Evolutionary conservation across 2,113 vertebrate species (phyloP).

Genomic region (Eublepharis macularius): DNA sequence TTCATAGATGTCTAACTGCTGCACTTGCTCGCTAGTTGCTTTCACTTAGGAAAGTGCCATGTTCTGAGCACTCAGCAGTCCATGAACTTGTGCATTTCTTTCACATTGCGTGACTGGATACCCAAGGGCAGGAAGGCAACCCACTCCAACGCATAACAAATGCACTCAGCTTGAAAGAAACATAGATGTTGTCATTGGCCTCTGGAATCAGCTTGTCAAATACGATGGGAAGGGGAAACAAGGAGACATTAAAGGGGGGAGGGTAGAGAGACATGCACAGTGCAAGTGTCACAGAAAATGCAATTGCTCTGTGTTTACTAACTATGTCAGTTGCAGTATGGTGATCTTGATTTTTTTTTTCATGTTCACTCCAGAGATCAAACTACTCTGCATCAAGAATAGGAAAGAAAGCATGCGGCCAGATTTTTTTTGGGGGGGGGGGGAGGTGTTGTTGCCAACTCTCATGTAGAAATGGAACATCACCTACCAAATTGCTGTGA

Average conservation of each 20-base stretch:
- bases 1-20: slow-evolving; percentile 64
- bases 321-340: slow-evolving; percentile 47
- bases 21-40: slow-evolving; percentile 30
- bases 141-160: slow-evolving; percentile 45
- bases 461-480: not conserved
- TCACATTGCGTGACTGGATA: slow-evolving; percentile 47
- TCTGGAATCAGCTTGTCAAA: slow-evolving; percentile 51
- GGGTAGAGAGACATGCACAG: not conserved
- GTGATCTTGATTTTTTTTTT: slow-evolving; percentile 39
- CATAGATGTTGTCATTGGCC: slow-evolving; percentile 13
- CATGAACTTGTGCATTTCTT: slow-evolving; percentile 33
- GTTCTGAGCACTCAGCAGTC: slow-evolving; percentile 52
- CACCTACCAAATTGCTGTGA: slow-evolving; percentile 12
- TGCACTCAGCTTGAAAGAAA: slow-evolving; percentile 57
- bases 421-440: not conserved
- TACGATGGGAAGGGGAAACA: not conserved
- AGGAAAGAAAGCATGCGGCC: not conserved
- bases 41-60: slow-evolving; percentile 38
- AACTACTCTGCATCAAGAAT: not conserved
- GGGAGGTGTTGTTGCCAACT: not conserved
- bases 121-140: slow-evolving; percentile 53
- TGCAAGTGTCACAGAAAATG: slow-evolving; percentile 36
- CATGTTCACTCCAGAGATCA: slow-evolving; percentile 11
- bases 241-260: not conserved
- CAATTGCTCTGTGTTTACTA: slow-evolving; percentile 41